phyloP scores from a whole-genome alignment of 1,140 invertebrate genomes.

The Dolichoris vasculosae region DNA sequence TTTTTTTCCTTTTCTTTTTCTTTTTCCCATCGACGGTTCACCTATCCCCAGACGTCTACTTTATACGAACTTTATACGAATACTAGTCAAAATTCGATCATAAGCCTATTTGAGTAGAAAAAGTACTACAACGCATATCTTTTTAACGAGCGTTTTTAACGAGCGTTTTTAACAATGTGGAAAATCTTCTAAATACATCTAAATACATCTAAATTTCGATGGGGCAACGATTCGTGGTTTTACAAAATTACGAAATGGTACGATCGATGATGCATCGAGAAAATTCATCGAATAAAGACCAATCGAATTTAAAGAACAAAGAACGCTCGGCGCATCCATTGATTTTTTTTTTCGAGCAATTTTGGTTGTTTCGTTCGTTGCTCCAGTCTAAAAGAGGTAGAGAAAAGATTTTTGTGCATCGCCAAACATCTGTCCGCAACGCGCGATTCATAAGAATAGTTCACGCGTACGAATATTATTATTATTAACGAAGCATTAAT shows the following conservation, averaged over 20 bases:
- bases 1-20: no score
- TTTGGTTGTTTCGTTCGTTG: no score
- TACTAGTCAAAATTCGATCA: constrained; percentile 41
- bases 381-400: neutral
- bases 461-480: no score
- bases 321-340: neutral
- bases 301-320: neutral
- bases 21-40: neutral
- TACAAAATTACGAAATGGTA: neutral
- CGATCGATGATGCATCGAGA: neutral
- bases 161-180: neutral
- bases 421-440: no score
- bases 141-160: neutral
- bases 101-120: constrained; percentile 1
- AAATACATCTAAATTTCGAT: neutral
- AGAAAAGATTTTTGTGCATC: no score
- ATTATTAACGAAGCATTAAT: no score
- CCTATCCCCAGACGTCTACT: neutral
- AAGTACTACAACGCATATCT: neutral
- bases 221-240: neutral
- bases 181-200: neutral
- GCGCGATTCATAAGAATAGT: no score
- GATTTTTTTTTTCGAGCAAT: neutral
- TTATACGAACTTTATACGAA: no score
- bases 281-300: neutral